Percentiles rank a stretch among this genome's conserved stretches.
phyloP scores from a whole-genome alignment of 2,113 vertebrate genomes.

The Terrapene triunguis region DNA sequence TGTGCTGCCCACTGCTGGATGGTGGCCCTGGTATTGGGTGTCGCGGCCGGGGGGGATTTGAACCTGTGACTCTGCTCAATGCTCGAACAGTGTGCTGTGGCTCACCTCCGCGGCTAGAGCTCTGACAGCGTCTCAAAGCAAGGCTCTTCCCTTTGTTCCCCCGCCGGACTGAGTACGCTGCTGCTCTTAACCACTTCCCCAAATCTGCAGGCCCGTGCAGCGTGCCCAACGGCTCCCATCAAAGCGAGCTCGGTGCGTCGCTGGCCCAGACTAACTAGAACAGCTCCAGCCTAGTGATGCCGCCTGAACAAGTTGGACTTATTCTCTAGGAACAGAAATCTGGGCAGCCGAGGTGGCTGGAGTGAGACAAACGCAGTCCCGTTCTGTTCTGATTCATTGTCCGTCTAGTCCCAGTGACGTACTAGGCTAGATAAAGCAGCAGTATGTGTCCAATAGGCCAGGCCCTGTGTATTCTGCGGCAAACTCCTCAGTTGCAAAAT shows the following conservation, averaged over 20 bases:
- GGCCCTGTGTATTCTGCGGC: background rate
- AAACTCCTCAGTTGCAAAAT: background rate
- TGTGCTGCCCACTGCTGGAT: background rate
- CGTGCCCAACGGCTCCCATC: background rate
- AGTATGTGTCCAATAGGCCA: background rate
- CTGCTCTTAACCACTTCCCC: background rate
- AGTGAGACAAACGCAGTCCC: background rate
- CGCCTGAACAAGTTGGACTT: background rate
- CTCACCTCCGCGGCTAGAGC: background rate
- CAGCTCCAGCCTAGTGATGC: background rate
- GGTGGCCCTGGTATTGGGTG: background rate
- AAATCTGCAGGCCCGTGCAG: background rate
- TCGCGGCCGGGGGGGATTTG: background rate
- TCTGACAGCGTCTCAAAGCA: background rate
- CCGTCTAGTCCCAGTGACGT: background rate
- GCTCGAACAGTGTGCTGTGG: background rate
- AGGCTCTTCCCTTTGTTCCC: background rate
- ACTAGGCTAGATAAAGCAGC: background rate
- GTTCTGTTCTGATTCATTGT: background rate
- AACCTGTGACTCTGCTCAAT: background rate
- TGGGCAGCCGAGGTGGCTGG: background rate
- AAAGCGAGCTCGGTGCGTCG: background rate
- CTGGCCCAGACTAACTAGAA: background rate
- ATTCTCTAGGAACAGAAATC: background rate
- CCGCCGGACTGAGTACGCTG: background rate